phyloP scores from a whole-genome alignment of 2,113 vertebrate species.

The Hymenochirus boettgeri region DNA sequence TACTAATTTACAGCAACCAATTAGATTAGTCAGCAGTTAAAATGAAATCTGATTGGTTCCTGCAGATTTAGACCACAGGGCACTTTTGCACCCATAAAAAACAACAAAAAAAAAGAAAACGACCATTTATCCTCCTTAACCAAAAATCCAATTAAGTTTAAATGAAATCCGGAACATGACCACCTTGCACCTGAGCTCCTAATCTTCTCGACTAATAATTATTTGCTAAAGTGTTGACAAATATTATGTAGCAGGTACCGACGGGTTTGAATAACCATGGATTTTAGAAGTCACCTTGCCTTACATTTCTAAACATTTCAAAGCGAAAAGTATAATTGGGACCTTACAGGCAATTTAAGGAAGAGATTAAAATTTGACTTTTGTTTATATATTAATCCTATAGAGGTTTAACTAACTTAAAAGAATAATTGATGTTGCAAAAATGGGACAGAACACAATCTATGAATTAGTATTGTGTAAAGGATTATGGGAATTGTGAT shows the following conservation, averaged over 20 bases:
- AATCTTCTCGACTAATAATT: constrained; percentile 23
- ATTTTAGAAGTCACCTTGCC: constrained; percentile 1
- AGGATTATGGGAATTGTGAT: no score
- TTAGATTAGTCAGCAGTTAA: no score
- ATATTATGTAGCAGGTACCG: constrained; percentile 1
- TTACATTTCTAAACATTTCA: not conserved
- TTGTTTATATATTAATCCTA: constrained; percentile 5
- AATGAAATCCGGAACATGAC: no score
- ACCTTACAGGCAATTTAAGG: constrained; percentile 5
- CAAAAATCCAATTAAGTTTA: no score
- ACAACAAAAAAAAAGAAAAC: no score
- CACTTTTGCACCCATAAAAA: no score
- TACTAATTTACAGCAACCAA: no score
- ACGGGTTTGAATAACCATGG: not conserved
- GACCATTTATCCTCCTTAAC: no score
- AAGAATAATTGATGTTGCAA: not conserved
- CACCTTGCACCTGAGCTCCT: constrained; percentile 6
- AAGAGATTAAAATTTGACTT: constrained; percentile 9
- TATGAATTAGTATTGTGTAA: no score
- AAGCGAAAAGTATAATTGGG: not conserved
- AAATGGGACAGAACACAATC: no score
- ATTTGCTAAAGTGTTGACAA: constrained; percentile 34
- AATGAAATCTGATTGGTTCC: no score
- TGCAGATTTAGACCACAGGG: no score
- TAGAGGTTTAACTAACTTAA: not conserved